Evolutionary conservation across 92 coral and sea anemone genomes (phyloP).

Genomic region (Bergia sp.): DNA sequence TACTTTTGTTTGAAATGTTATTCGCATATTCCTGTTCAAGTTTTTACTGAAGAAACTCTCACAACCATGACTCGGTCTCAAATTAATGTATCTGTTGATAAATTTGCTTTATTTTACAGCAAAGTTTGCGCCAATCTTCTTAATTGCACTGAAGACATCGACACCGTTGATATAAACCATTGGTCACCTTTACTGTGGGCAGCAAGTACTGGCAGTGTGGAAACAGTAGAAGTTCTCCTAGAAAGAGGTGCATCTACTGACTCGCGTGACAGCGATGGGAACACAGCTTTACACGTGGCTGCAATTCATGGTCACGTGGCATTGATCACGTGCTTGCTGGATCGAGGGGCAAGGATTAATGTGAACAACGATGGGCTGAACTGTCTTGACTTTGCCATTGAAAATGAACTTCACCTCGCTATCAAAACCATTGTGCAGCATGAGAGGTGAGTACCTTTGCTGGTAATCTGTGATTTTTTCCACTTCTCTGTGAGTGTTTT

Average conservation of each 20-base stretch:
- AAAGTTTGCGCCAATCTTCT: conserved; percentile 38
- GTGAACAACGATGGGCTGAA: conserved; percentile 51
- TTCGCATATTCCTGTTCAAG: no score
- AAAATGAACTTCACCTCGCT: conserved; percentile 48
- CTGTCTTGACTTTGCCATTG: conserved; percentile 72
- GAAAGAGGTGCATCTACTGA: conserved; percentile 71
- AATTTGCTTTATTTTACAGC: background rate
- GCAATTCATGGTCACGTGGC: conserved; percentile 60
- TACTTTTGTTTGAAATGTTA: no score
- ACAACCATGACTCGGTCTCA: background rate
- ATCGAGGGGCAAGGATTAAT: conserved; percentile 42
- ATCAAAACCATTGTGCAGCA: conserved; percentile 63
- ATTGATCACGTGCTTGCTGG: conserved; percentile 55
- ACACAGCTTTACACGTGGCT: conserved; percentile 75
- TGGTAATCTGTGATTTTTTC: background rate
- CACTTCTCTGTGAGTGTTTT: background rate
- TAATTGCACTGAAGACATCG: conserved; percentile 33
- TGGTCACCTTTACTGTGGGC: conserved; percentile 43
- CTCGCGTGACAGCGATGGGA: conserved; percentile 57
- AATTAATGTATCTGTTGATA: background rate
- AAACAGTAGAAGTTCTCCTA: conserved; percentile 60
- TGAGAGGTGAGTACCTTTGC: conserved; percentile 47
- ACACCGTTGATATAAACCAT: conserved; percentile 32
- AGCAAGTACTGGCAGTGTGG: conserved; percentile 36
- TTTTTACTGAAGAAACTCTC: no score